Base-by-base conservation (phyloP, 2,113 vertebrate species). In the Pangasianodon hypophthalmus region DNA sequence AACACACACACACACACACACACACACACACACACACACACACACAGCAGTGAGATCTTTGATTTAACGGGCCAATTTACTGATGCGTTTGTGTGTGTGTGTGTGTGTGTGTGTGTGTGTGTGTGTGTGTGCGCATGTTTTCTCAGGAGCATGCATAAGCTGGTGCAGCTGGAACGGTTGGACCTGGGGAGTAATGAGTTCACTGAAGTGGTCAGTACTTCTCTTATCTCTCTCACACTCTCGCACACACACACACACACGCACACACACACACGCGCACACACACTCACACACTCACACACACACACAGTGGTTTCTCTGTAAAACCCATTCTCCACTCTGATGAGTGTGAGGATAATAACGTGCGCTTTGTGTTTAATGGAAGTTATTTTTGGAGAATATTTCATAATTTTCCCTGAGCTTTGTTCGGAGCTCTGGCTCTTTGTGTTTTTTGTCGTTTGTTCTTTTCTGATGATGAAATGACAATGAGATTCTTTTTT, bases 121-220 rank as follows among this genome's bases (percentile, higher is more conserved):
- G 16, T 85, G 18, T 90, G 71, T 89, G 84, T 87, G 64, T 87
- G 13, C 88, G 67, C 62, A 86, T 93, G 58, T 88, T 37, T 64
- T 62, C 93, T 88, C 94, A 99, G 98, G 97, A 99, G 98, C 91
- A 99, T 99, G 97, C 98, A 98, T 95, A 98, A 98, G 94, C 96
- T 99, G 94, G 97, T 96, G 48, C 98, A 98, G 95, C 93, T 99
- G 96, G 98, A 99, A 94, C 96, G 98, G 94, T 93, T 99, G 94
- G 98, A 99, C 95, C 96, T 99, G 93, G 98, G 98, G 95, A 99
- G 98, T 95, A 99, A 99, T 94, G 98, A 99, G 96, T 99, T 99
- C 96, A 97, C 97, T 95, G 96, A 96, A 96, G 96, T 96, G 96
- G 96, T 96, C 93, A 95, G 96, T 96, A 77, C 46, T 41, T 52